Conservation (phyloP, 2,888 invertebrate species). For the Conistra vaccinii region DNA sequence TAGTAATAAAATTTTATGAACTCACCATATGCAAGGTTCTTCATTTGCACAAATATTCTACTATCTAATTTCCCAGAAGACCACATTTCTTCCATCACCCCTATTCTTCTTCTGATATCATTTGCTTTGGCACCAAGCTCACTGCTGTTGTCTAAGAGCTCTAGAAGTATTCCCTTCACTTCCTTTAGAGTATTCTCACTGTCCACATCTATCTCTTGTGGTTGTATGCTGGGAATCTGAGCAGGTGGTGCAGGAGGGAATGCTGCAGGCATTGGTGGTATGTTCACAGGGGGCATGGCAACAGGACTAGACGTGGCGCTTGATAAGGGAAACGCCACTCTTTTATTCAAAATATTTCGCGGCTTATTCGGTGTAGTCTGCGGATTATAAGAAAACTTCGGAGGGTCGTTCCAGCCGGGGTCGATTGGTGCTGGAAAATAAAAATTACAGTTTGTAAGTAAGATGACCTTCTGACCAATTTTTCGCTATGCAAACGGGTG, state of each 20-base stretch:
- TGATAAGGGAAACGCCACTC: conserved; percentile 89
- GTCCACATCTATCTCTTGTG: conserved; percentile 72
- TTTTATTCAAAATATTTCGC: conserved; percentile 88
- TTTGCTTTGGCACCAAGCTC: conserved; percentile 85
- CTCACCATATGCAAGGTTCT: conserved; percentile 90
- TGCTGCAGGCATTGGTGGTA: conserved; percentile 77
- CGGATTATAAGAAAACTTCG: conserved; percentile 86
- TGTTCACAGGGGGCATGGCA: conserved; percentile 66
- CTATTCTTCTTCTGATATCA: conserved; percentile 90
- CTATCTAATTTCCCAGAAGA: conserved; percentile 88
- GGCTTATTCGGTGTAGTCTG: conserved; percentile 84
- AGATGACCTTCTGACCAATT: neutral
- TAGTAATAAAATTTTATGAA: neutral
- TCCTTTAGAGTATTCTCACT: conserved; percentile 78
- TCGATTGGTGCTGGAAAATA: conserved; percentile 81
- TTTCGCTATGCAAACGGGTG: neutral
- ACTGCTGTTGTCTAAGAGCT: conserved; percentile 79
- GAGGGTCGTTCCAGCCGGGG: conserved; percentile 91
- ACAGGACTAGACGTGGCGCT: conserved; percentile 69
- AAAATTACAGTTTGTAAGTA: neutral
- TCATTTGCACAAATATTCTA: conserved; percentile 86
- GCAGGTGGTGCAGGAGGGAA: conserved; percentile 67
- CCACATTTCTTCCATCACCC: conserved; percentile 91
- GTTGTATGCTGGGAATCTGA: conserved; percentile 44
- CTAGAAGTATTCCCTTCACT: conserved; percentile 79